phyloP scores from a whole-genome alignment of 1,140 invertebrate species.

The Heliothis subflexa region DNA sequence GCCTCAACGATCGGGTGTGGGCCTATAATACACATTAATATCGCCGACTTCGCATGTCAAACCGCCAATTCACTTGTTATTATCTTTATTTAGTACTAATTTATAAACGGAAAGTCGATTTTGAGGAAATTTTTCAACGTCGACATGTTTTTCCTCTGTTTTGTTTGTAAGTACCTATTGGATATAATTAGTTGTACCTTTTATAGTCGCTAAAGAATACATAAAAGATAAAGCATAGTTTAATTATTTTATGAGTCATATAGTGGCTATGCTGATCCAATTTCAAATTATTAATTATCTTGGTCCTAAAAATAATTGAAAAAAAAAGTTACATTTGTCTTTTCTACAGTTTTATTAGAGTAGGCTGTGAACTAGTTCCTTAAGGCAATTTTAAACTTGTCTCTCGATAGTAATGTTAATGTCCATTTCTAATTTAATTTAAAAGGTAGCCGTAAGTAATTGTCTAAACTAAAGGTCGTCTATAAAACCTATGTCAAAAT shows the following conservation, averaged over 20 bases:
- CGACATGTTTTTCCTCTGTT: slow-evolving; percentile 40
- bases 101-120: slow-evolving; percentile 63
- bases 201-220: slow-evolving; percentile 1
- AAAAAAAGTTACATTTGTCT: neutral
- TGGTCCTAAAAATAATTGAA: neutral
- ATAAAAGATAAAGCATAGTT: neutral
- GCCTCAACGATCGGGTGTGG: slow-evolving; percentile 72
- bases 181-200: slow-evolving; percentile 16
- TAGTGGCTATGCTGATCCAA: too few species aligned
- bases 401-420: neutral
- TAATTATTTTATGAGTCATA: too few species aligned
- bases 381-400: neutral
- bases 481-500: slow-evolving; percentile 50
- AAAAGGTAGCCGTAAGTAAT: slow-evolving; percentile 28
- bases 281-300: neutral
- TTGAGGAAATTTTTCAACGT: slow-evolving; percentile 52
- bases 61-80: slow-evolving; percentile 76
- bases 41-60: slow-evolving; percentile 79
- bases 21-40: slow-evolving; percentile 84
- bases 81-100: slow-evolving; percentile 83
- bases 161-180: slow-evolving; percentile 11
- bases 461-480: slow-evolving; percentile 41
- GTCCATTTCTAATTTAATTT: slow-evolving; percentile 25
- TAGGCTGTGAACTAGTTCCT: slow-evolving; percentile 23
- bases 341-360: neutral